Percentiles rank a stretch among this genome's conserved stretches.
These are phyloP conservation scores for Unio delphinus DNA, from an alignment of 2,888 invertebrate species.

Conservation along the genomic window DNA sequence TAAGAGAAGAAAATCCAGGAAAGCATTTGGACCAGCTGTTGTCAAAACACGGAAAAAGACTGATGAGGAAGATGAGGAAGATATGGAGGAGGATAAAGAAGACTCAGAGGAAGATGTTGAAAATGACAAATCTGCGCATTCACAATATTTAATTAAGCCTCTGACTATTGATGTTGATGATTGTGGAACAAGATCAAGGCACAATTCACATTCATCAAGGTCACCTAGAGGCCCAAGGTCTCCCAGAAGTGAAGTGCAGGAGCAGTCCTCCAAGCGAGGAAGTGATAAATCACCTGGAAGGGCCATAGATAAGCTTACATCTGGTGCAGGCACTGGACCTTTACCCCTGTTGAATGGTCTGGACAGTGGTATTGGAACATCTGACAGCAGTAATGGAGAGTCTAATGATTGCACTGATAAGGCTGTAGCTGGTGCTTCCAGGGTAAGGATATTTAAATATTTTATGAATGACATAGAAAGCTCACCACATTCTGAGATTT, in stretches of 20 bases:
- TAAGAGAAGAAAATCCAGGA: conserved; percentile 13
- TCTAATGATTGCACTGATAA: conserved; percentile 61
- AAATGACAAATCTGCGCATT: conserved; percentile 3
- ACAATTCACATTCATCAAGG: conserved; percentile 3
- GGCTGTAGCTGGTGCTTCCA: conserved; percentile 5
- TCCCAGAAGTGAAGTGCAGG: background rate
- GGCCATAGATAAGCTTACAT: too few species aligned
- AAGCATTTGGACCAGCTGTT: conserved; percentile 8
- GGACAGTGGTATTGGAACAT: conserved; percentile 62
- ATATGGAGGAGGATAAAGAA: conserved; percentile 40
- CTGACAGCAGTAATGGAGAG: conserved; percentile 61
- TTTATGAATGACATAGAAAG: background rate
- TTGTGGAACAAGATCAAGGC: conserved; percentile 13
- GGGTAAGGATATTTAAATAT: background rate
- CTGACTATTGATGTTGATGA: conserved; percentile 26
- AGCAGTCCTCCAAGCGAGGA: too few species aligned
- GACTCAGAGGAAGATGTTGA: conserved; percentile 28
- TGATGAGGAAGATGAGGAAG: conserved; percentile 26
- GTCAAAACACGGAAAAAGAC: conserved; percentile 10
- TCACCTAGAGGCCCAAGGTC: conserved; percentile 1
- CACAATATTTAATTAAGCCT: conserved; percentile 4
- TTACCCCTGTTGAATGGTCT: conserved; percentile 17
- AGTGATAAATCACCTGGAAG: too few species aligned
- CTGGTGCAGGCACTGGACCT: conserved; percentile 1
- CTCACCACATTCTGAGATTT: background rate